Evolutionary conservation across 2,888 invertebrate species (phyloP), one percentile per base, ranked within the genome.

Genomic region (Apamea anceps): DNA sequence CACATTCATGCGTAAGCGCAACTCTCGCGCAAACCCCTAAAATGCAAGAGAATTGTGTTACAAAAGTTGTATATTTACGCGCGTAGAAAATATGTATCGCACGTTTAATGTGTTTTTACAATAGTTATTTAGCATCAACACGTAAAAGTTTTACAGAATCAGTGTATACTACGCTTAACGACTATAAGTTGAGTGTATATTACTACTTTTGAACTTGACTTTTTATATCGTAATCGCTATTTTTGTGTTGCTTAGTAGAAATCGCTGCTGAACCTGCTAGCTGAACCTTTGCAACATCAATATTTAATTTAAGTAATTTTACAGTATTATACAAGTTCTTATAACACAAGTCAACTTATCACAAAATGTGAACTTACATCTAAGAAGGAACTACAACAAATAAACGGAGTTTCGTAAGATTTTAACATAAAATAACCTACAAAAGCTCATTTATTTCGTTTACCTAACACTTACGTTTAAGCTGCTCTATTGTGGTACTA

Each of bases 361-460:
- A 77, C 82, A 85, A 73, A 10, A 60, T 13, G 45, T 54, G 7
- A 54, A 45, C 88, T 85, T 85, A 87, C 70, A 85, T 32, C 70
- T 81, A 84, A 65, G 72, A 86, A 81, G 79, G 77, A 79, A 72
- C 63, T 75, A 85, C 51, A 48, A 68, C 25, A 81, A 77, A 73
- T 68, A 66, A 80, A 80, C 77, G 18, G 51, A 77, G 81, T 80
- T 87, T 87, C 80, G 81, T 51, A 72, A 32, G 80, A 80, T 80
- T 85, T 87, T 79, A 80, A 84, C 76, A 83, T 86, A 84, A 83
- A 79, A 77, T 48, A 72, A 87, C 74, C 63, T 77, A 88, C 80
- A 86, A 77, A 84, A 71, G 65, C 81, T 75, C 87, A 67, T 75
- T 80, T 65, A 79, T 68, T 72, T 71, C 6, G 7, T 54, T 75